Conservation (phyloP, 1,140 invertebrate genomes). For the Diachasmimorpha longicaudata region DNA sequence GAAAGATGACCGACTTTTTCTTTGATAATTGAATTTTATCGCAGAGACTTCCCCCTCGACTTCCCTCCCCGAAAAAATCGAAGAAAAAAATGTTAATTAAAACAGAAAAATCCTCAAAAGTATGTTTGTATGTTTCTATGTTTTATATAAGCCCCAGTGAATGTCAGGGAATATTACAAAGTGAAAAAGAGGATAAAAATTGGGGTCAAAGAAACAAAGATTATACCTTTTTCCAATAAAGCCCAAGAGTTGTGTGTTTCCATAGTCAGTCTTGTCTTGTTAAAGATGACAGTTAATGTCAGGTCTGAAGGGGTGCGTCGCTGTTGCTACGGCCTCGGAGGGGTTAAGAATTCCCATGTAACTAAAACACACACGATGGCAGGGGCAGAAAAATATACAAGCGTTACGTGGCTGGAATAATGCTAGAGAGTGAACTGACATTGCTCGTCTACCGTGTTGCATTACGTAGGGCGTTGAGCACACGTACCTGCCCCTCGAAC, state of each 20-base stretch:
- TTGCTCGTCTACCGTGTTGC: neutral
- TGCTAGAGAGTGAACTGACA: neutral
- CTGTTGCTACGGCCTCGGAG: neutral
- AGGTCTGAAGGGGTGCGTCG: neutral
- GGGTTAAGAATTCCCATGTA: neutral
- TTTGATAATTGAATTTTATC: too few relatives aligned
- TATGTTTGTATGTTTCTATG: conserved; percentile 58
- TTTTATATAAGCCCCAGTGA: conserved; percentile 49
- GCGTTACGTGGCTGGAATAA: neutral
- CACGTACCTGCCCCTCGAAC: neutral
- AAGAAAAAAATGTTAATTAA: neutral
- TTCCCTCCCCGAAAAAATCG: conserved; percentile 19
- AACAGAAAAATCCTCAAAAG: conserved; percentile 27
- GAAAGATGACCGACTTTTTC: too few relatives aligned
- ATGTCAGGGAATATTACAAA: conserved; percentile 35
- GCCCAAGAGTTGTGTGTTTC: neutral
- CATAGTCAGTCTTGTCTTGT: neutral
- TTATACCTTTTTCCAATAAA: neutral
- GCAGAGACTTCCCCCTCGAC: neutral
- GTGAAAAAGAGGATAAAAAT: neutral
- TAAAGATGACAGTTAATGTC: neutral
- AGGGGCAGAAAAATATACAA: neutral
- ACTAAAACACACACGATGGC: neutral
- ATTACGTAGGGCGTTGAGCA: neutral
- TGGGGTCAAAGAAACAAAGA: neutral